Evolutionary conservation across 1,140 invertebrate species (phyloP).

Genomic region (Meloidogyne chitwoodi): DNA sequence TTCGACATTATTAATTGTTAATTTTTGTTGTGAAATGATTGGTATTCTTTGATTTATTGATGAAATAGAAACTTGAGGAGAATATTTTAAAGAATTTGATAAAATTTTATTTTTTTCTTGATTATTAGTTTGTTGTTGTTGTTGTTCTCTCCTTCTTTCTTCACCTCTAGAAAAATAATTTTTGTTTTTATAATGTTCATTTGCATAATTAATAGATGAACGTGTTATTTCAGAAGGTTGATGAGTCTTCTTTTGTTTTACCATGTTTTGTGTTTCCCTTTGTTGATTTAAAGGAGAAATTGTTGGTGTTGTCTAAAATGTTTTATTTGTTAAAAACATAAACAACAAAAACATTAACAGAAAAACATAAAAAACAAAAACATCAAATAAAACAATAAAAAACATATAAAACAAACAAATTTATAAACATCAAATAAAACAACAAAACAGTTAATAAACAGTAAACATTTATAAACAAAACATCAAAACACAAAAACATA

Average conservation of each 20-base stretch:
- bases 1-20: constrained; percentile 10
- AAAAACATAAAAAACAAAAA: not conserved
- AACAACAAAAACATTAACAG: not conserved
- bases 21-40: not conserved
- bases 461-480: not conserved
- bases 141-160: not conserved
- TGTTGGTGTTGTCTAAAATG: not conserved
- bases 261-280: too few relatives aligned
- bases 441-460: not conserved
- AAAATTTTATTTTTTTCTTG: not conserved
- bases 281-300: not conserved
- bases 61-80: constrained; percentile 5
- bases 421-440: not conserved
- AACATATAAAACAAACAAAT: not conserved
- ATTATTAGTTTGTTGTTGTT: not conserved
- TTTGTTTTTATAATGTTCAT: not conserved
- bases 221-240: not conserved
- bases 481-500: not conserved
- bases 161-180: not conserved
- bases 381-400: not conserved
- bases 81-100: constrained; percentile 5
- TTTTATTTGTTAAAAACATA: not conserved
- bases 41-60: not conserved
- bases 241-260: not conserved
- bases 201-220: not conserved